Conservation (phyloP, 2,888 invertebrate species). For the Cheilosia variabilis region DNA sequence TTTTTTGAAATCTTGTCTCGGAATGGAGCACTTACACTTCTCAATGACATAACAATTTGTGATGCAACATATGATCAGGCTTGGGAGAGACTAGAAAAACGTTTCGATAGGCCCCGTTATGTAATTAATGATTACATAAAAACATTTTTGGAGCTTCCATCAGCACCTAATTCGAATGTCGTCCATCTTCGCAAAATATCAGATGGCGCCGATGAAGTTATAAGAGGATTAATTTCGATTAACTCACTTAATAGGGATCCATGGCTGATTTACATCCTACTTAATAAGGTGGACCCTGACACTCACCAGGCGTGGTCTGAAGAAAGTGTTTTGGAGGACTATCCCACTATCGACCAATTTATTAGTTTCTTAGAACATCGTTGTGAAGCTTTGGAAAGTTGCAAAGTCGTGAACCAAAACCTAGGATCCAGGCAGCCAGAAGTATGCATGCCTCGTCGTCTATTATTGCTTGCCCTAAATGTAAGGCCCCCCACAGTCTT, state of each 20-base stretch:
- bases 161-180: not conserved
- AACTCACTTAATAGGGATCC: constrained; percentile 25
- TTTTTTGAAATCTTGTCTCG: too few relatives aligned
- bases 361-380: constrained; percentile 26
- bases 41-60: not conserved
- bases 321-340: constrained; percentile 12
- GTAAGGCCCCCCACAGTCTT: not conserved
- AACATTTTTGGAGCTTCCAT: not conserved
- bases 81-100: constrained; percentile 2
- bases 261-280: constrained; percentile 37
- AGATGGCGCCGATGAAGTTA: not conserved
- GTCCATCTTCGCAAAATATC: not conserved
- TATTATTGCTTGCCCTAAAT: not conserved
- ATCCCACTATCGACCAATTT: constrained; percentile 22
- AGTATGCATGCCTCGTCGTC: constrained; percentile 9
- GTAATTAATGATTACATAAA: not conserved
- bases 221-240: not conserved
- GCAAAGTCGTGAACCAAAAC: not conserved
- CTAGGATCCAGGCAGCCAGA: constrained; percentile 7
- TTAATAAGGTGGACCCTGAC: constrained; percentile 41
- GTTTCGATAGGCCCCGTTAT: not conserved
- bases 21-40: not conserved
- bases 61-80: constrained; percentile 7
- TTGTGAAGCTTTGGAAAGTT: constrained; percentile 39
- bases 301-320: constrained; percentile 30